phyloP scores from a whole-genome alignment of 2,113 vertebrate genomes.

The Gadus chalcogrammus region DNA sequence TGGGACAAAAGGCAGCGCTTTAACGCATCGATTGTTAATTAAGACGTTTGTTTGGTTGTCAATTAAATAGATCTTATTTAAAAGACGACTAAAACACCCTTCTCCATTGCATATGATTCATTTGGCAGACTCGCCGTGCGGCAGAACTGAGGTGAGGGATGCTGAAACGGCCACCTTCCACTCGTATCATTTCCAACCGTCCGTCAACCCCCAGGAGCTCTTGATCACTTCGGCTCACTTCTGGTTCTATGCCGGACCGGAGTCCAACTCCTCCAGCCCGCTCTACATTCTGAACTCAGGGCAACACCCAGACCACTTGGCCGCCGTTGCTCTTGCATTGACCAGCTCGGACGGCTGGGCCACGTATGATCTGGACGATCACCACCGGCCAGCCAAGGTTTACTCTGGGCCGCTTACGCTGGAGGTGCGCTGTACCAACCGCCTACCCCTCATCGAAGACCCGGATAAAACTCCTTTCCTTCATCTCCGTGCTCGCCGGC shows the following conservation, averaged over 20 bases:
- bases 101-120: not conserved
- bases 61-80: too few relatives aligned
- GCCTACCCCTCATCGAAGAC: conserved; percentile 60
- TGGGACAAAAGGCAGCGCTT: too few relatives aligned
- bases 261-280: conserved; percentile 20
- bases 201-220: conserved; percentile 62
- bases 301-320: conserved; percentile 45
- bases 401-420: conserved; percentile 69
- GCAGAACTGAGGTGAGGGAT: conserved; percentile 8
- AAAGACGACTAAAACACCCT: too few relatives aligned
- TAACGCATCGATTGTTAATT: too few relatives aligned
- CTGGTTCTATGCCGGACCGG: conserved; percentile 80
- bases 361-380: conserved; percentile 62
- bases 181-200: conserved; percentile 84
- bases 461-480: conserved; percentile 83
- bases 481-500: conserved; percentile 64
- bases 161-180: conserved; percentile 38
- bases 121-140: conserved; percentile 65
- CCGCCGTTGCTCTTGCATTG: conserved; percentile 18
- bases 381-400: conserved; percentile 52
- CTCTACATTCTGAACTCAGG: conserved; percentile 51
- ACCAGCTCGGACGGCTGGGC: conserved; percentile 72
- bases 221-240: conserved; percentile 79
- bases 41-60: too few relatives aligned
- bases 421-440: conserved; percentile 77